Conservation (phyloP, 2,113 vertebrate genomes). For the Sakesphorus luctuosus region DNA sequence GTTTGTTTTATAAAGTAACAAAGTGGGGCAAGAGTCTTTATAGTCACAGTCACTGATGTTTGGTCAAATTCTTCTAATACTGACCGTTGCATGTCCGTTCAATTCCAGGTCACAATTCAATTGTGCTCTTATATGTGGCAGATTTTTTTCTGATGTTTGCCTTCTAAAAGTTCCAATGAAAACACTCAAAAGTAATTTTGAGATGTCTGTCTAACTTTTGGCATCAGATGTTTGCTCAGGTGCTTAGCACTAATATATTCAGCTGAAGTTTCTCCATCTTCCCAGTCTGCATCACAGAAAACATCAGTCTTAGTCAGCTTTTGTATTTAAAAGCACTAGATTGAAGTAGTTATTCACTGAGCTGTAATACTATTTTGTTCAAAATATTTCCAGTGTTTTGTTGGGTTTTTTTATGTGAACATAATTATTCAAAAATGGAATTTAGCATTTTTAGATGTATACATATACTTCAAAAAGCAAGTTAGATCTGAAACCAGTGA, state of each 20-base stretch:
- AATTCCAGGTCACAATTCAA: neutral
- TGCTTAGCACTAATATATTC: neutral
- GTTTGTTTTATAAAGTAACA: neutral
- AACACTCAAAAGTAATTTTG: neutral
- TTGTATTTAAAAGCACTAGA: neutral
- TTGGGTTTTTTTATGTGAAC: neutral
- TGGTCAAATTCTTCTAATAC: neutral
- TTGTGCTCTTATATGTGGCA: neutral
- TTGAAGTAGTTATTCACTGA: neutral
- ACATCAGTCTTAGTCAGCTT: neutral
- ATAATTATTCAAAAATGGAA: neutral
- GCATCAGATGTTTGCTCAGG: neutral
- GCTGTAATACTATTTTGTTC: neutral
- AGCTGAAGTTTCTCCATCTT: neutral
- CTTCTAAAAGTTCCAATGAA: neutral
- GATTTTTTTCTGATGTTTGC: neutral
- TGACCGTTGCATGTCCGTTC: neutral
- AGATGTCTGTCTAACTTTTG: neutral
- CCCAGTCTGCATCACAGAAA: neutral
- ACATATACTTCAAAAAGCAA: neutral
- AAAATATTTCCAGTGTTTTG: neutral
- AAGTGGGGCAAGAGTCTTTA: neutral
- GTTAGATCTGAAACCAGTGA: neutral
- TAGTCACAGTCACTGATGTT: neutral
- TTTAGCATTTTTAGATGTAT: neutral